Conservation (phyloP, 2,797 vertebrate genomes). For the Tragelaphus eurycerus region DNA sequence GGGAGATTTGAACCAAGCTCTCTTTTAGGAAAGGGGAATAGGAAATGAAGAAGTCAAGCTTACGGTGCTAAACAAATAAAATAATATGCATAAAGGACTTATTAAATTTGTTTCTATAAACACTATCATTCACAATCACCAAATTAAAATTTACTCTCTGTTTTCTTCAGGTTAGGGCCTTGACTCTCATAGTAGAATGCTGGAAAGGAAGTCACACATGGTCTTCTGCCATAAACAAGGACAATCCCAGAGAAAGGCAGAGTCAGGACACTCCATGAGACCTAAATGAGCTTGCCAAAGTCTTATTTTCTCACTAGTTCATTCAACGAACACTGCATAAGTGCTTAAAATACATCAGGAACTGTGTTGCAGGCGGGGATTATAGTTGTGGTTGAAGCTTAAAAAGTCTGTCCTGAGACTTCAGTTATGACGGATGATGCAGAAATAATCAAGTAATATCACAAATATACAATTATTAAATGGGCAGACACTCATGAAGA, state of each 20-base stretch:
- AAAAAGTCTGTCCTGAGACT: background rate
- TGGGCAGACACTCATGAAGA: background rate
- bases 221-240: background rate
- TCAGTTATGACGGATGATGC: background rate
- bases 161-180: background rate
- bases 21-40: background rate
- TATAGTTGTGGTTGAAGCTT: background rate
- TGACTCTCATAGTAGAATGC: background rate
- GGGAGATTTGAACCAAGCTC: background rate
- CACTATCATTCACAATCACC: background rate
- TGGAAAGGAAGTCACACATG: background rate
- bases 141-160: background rate
- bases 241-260: background rate
- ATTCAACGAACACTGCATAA: background rate
- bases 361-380: background rate
- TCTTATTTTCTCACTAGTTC: background rate
- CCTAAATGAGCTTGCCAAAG: background rate
- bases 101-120: background rate
- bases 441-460: background rate
- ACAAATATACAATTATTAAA: background rate
- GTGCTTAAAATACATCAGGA: background rate
- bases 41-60: background rate
- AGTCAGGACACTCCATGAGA: background rate
- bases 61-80: background rate
- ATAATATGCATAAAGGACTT: background rate